Base-by-base conservation (phyloP, 2,797 vertebrate species). In the Eremophila alpestris region DNA sequence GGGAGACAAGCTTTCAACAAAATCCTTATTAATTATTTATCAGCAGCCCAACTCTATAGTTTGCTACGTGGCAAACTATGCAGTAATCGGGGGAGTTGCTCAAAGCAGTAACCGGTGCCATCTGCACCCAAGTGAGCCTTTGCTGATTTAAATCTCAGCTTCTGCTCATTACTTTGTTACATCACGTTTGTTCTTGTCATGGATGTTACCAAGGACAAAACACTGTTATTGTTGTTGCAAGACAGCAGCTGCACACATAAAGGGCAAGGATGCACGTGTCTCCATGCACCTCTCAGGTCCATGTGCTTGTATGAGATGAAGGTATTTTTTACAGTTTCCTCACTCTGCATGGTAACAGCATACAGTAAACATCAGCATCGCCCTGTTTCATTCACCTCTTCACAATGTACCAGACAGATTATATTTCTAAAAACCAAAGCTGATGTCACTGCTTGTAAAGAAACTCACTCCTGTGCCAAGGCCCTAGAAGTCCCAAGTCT, bases 21-120 rank as follows among this genome's bases (percentile, higher is more conserved):
- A 96, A 97, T 85, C 80, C 84, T 90, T 89, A 97, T 95, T 96
- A 93, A 97, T 95, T 93, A 98, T 98, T 98, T 98, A 98, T 98
- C 89, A 96, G 87, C 43, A 13, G 82, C 71, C 81, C 89, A 48
- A 45, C 54, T 86, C 86, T 46, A 65, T 56, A 79, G 85, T 69
- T 67, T 46, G 86, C 56, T 75, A 74, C 4, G 12, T 49, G 51
- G 93, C 81, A 92, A 94, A 80, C 83, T 34, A 45, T 16, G 49
- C 70, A 51, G 36, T 34, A 77, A 83, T 51, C 6, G 4, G 41
- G 43, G 49, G 71, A 87, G 73, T 6, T 88, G 83, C 52, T 86
- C 45, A 4, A 88, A 94, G 64, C 48, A 1, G 11, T 65, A 79
- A 81, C 41, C 1, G 3, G 87, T 69, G 76, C 87, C 91, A 94